Base-by-base conservation (phyloP, 2,113 vertebrate genomes). In the Bombycilla garrulus region DNA sequence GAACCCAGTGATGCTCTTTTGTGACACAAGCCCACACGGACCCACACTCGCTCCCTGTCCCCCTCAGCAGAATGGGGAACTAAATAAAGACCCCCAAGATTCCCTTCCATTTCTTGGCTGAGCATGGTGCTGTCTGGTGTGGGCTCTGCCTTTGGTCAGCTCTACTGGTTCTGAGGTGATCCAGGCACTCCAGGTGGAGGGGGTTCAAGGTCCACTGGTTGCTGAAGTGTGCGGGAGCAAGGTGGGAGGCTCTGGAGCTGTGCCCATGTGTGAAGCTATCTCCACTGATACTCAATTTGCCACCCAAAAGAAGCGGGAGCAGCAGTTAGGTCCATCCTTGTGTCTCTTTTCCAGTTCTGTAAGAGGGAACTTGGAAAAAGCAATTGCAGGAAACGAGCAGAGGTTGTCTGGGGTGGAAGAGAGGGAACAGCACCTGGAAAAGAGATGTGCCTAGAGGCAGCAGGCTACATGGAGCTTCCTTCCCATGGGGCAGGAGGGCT, bases 11-110 rank as follows among this genome's bases (percentile, higher is more conserved):
- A 38, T 16, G 17, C 60, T 48, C 3, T 47, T 18, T 3, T 1
- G 1, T 57, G 33, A 25, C 36, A 60, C 69, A 57, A 2, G 12
- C 36, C 16, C 28, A 35, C 24, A 14, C 2, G 0, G 25, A 8
- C 20, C 8, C 44, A 38, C 3, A 0, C n/a, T 40, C 1, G 0
- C 5, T 87, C 42, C 28, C 10, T 15, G 22, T 12, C 18, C 2
- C 16, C 10, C 5, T 18, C 36, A 21, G 10, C 48, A 71, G 26
- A 31, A 22, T 5, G 18, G 26, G 29, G 21, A 57, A 22, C 17
- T 74, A 48, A 81, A 50, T 9, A 25, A 45, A 74, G 5, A 48
- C 24, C 14, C 18, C 58, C 25, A 38, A 31, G 3, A 31, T 54
- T 40, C 10, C 15, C 12, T 9, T 47, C 23, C 4, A 51, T 62